phyloP scores from a whole-genome alignment of 2,113 vertebrate species.

The Microcebus ravelobensis region DNA sequence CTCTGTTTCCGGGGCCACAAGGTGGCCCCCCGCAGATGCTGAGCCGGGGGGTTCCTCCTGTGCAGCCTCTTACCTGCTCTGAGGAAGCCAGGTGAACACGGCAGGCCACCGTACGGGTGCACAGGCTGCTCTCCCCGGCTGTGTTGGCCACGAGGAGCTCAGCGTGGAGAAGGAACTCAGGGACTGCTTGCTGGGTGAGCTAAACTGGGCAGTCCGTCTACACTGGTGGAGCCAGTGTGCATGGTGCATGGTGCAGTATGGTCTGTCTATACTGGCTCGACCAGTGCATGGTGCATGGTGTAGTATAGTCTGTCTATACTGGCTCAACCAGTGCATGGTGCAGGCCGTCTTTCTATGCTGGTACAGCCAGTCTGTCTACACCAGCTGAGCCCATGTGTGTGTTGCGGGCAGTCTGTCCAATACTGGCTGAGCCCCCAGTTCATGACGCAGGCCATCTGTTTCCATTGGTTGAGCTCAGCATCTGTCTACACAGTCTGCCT shows the following conservation, averaged over 20 bases:
- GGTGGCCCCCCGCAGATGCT: background rate
- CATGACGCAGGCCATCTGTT: background rate
- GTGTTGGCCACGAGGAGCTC: fast-evolving
- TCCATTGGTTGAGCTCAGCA: background rate
- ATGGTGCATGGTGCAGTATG: no score
- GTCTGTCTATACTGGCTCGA: background rate
- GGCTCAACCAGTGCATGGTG: background rate
- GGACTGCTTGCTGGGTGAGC: background rate
- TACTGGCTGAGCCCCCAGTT: background rate
- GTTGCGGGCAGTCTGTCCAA: background rate
- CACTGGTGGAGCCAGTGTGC: background rate
- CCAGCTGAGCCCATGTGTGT: background rate
- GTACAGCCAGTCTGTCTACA: background rate
- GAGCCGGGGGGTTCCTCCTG: fast-evolving
- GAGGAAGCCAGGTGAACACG: fast-evolving
- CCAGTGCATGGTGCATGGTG: background rate
- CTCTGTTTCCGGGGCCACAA: background rate
- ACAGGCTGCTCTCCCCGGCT: background rate
- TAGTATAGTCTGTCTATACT: background rate
- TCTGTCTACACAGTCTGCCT: background rate
- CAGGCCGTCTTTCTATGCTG: background rate
- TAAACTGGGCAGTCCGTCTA: background rate
- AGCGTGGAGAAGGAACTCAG: fast-evolving
- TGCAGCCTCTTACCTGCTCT: background rate
- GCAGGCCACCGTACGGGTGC: background rate